Conservation (phyloP, 2,113 vertebrate genomes). For the Tupaia chinensis region DNA sequence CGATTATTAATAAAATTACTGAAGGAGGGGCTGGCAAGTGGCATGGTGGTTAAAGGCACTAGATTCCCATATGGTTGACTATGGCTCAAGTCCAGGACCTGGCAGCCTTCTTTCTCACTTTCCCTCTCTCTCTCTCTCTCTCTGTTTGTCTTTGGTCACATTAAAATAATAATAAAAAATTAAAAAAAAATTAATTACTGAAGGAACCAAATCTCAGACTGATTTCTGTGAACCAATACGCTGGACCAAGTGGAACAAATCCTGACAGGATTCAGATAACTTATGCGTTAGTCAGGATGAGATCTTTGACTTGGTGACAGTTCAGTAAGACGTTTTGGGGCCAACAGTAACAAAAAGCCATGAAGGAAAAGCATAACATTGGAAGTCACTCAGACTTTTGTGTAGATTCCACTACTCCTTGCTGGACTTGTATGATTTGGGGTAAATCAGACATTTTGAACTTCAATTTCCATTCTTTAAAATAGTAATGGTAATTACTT, state of each 20-base stretch:
- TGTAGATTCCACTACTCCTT: not conserved
- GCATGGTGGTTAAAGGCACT: no score
- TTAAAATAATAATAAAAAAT: no score
- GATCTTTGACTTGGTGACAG: not conserved
- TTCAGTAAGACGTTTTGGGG: not conserved
- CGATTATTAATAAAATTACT: not conserved
- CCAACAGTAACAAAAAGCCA: not conserved
- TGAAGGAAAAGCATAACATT: not conserved
- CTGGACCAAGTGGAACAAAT: not conserved
- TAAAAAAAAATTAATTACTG: not conserved
- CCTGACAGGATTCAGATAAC: not conserved
- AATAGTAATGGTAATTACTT: not conserved
- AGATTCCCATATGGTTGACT: no score
- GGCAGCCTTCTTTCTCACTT: no score
- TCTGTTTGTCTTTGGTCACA: no score
- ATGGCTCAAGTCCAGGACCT: no score
- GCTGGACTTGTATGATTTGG: not conserved
- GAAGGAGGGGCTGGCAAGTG: not conserved
- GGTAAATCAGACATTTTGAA: not conserved
- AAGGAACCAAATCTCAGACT: not conserved
- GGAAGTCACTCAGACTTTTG: not conserved
- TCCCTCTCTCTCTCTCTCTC: no score
- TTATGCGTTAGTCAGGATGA: not conserved
- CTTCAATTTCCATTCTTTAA: conserved; percentile 17
- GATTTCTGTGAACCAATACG: not conserved